phyloP scores from a whole-genome alignment of 1,140 invertebrate genomes.

The Latrodectus geometricus region DNA sequence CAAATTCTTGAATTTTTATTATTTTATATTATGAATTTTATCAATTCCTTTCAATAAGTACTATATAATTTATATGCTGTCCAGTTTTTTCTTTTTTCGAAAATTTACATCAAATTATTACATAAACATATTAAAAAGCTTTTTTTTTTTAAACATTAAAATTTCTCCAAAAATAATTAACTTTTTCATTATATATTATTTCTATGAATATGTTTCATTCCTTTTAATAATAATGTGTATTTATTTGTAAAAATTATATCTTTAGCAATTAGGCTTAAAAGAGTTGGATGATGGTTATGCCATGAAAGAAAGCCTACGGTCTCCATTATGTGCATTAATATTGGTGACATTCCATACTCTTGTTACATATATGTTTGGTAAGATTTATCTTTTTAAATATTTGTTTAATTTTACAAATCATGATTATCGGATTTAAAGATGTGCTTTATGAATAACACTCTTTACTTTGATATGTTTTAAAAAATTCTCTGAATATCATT shows the following conservation, averaged over 20 bases:
- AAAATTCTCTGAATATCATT: not conserved
- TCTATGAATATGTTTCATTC: not conserved
- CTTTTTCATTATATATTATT: not conserved
- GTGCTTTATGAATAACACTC: not conserved
- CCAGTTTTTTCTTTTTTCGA: no score
- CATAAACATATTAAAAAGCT: no score
- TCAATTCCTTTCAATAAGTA: no score
- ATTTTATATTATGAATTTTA: no score
- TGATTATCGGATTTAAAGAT: not conserved
- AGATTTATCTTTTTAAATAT: constrained; percentile 48
- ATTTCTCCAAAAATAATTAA: no score
- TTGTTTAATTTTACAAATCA: constrained; percentile 9
- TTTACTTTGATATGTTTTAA: not conserved
- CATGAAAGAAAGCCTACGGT: constrained; percentile 79
- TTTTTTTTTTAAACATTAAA: no score
- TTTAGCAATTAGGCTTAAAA: constrained; percentile 78
- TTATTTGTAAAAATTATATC: not conserved
- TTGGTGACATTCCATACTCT: constrained; percentile 87
- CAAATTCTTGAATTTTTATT: no score
- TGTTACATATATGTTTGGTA: constrained; percentile 81
- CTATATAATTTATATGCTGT: no score
- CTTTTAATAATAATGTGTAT: not conserved
- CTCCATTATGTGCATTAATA: constrained; percentile 86
- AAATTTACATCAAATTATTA: no score
- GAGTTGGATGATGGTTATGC: constrained; percentile 80